A percentile compares a stretch with the other conserved stretches of the same genome.
Conservation (phyloP, 2,888 invertebrate genomes). For the Cosmia trapezina region DNA sequence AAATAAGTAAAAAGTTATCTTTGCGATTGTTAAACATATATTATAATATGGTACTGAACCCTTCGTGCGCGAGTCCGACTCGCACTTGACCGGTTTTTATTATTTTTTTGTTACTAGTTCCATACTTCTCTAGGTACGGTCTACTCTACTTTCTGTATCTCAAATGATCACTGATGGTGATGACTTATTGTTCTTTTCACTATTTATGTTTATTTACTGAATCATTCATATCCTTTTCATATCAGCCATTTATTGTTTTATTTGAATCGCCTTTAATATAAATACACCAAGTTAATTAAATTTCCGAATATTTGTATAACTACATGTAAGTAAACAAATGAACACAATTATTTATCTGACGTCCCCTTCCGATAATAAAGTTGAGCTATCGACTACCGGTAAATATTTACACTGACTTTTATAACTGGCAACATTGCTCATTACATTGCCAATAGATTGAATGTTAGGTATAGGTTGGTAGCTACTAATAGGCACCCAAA, state of each 20-base stretch:
- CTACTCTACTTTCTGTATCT: too few species aligned
- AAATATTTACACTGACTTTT: slow-evolving; percentile 50
- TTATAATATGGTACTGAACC: too few species aligned
- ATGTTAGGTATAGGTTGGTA: too few species aligned
- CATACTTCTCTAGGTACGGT: too few species aligned
- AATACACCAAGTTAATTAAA: slow-evolving; percentile 45
- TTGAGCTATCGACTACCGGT: slow-evolving; percentile 32
- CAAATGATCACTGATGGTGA: too few species aligned
- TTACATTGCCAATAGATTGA: slow-evolving; percentile 6
- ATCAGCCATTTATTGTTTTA: background rate
- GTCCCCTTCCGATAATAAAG: slow-evolving; percentile 58
- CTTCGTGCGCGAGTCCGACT: too few species aligned
- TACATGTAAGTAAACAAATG: slow-evolving; percentile 47
- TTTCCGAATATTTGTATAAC: slow-evolving; percentile 41
- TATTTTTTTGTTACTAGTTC: too few species aligned
- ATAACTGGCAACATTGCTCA: slow-evolving; percentile 24
- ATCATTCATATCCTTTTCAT: background rate
- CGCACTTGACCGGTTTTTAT: too few species aligned
- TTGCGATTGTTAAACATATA: too few species aligned
- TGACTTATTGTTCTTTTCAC: too few species aligned
- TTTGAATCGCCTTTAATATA: slow-evolving; percentile 17
- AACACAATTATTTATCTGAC: slow-evolving; percentile 50
- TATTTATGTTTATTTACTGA: background rate
- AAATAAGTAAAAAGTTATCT: too few species aligned
- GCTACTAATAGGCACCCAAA: background rate